Conservation (phyloP, 2,888 invertebrate species). For the Steinernema carpocapsae region DNA sequence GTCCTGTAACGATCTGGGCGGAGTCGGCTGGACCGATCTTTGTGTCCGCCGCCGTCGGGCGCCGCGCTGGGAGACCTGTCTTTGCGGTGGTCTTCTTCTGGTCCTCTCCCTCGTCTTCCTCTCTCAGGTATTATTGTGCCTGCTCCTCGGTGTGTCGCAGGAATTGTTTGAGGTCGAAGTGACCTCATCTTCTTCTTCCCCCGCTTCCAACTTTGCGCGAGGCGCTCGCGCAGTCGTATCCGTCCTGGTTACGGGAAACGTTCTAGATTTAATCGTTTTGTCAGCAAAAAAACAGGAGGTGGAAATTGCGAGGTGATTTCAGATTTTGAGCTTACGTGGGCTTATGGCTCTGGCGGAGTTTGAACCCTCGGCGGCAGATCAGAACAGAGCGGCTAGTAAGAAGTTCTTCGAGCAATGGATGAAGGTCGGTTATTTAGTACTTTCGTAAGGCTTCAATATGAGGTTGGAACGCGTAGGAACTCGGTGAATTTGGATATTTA, state of each 20-base stretch:
- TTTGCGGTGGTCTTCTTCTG: neutral
- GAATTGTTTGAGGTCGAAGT: slow-evolving; percentile 14
- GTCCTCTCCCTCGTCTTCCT: neutral
- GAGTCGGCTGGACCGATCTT: too few relatives aligned
- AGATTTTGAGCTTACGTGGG: neutral
- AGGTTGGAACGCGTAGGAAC: too few relatives aligned
- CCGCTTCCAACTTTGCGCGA: slow-evolving; percentile 33
- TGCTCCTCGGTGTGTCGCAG: neutral
- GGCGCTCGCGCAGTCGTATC: slow-evolving; percentile 18
- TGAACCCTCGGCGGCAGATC: slow-evolving; percentile 12
- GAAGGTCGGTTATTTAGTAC: slow-evolving; percentile 34
- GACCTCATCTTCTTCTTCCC: slow-evolving; percentile 32
- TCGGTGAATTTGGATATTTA: too few relatives aligned
- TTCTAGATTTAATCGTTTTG: slow-evolving; percentile 20
- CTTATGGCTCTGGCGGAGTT: slow-evolving; percentile 18
- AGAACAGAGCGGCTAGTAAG: slow-evolving; percentile 26
- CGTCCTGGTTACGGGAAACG: neutral
- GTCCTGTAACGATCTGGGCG: slow-evolving; percentile 8
- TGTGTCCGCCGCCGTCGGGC: neutral
- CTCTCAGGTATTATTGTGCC: neutral
- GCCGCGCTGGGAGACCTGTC: slow-evolving; percentile 19
- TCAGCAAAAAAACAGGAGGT: neutral
- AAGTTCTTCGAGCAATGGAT: slow-evolving; percentile 35
- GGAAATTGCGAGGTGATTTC: too few relatives aligned
- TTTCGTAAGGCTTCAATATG: neutral